Evolutionary conservation across 2,888 invertebrate genomes (phyloP), one percentile per base, ranked within the genome.

Genomic region (Drosophila tanythrix): DNA sequence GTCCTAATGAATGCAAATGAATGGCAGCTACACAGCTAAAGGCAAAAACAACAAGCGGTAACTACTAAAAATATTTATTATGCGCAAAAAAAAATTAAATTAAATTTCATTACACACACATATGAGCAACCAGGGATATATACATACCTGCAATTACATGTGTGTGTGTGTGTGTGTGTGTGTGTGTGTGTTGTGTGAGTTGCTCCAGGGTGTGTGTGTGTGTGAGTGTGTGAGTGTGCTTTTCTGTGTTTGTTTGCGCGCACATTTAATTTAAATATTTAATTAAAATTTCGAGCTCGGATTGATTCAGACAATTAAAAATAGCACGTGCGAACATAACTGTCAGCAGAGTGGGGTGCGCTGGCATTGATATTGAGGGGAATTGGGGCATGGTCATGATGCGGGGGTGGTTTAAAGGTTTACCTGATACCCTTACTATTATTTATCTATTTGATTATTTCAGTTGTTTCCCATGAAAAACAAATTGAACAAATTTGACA

Each of bases 281-380:
- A 86, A 86, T 86, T 86, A 88, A 86, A 86, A 88, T 87, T 83
- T 83, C 70, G 79, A 88, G 87, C 89, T 82, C 81, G 87, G 71
- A 88, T 86, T 88, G 87, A 88, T 86, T 84, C 82, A 84, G 70
- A 88, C 86, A 86, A 86, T 86, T 87, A 86, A 86, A 87, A 83
- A 76, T 74, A 67, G 65, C 82, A 74, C 76, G 71, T 73, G 62
- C 79, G 43, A 69, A 70, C 55, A 55, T 48, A 59, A 68, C 59
- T 48, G 53, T 38, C 51, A 27, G 48, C 35, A 18, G 10, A 13
- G 5, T 7, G 46, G 4, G 29, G 13, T 3, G 4, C 46, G 4
- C 46, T 15, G 31, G n/a, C 11, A 15, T 46, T 15, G 27, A 46
- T 27, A 25, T 25, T 25, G 25, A 2, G 25, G 25, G 15, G 15